Evolutionary conservation across 2,113 vertebrate species (phyloP), one percentile per base, ranked within the genome.

Genomic region (Tinamus guttatus): DNA sequence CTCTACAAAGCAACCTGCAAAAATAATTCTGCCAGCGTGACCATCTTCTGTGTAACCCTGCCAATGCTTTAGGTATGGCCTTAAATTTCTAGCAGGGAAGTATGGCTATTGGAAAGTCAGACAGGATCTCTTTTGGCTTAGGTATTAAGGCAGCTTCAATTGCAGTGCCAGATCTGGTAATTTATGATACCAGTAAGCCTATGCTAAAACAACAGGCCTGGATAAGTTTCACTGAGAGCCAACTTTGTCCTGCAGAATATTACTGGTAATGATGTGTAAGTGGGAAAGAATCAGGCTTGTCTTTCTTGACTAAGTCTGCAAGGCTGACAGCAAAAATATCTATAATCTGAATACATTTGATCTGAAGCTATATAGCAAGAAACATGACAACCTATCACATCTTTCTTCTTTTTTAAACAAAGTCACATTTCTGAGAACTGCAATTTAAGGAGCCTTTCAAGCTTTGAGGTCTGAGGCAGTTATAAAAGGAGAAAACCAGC

Each of bases 341-440:
- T 92, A 58, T 85, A 95, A 96, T 88, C 90, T 92, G 95, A 97
- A 96, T 95, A 95, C 94, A 96, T 90, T 96, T 96, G 92, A 96
- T 96, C 96, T 90, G 83, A 92, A 96, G 62, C 68, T 90, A 87
- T 34, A 88, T 3, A 89, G 90, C 88, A 69, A 96, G 93, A 95
- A 95, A 93, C 85, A 96, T 95, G 90, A 95, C 94, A 96, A 93
- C 90, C 92, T 92, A 96, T 93, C 92, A 95, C 58, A 76, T 58
- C 83, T 93, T 97, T 87, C 40, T 79, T 75, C 80, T 83, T 86
- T 87, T 91, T 90, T 69, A 86, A 95, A 94, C 84, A 92, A 96
- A 96, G 90, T 90, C 92, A 52, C n/a, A 92, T 87, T 79, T 89
- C 67, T 88, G 17, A 95, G 79, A 94, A 69, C 80, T 59, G 85